Conservation (phyloP, 2,888 invertebrate genomes). For the Lasioglossum calceatum region DNA sequence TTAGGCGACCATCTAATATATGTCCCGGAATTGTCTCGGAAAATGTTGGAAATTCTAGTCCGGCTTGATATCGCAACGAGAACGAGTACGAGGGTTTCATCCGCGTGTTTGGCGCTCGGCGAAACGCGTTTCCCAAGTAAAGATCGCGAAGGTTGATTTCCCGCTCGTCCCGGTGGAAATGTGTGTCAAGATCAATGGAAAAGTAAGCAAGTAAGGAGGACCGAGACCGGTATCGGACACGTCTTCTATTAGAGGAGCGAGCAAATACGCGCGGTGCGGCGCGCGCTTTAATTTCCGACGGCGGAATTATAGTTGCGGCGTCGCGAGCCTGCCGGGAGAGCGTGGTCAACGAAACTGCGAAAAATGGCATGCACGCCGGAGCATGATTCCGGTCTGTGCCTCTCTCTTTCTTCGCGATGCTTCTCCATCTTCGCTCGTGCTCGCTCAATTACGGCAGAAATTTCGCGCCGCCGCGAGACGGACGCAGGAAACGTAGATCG, state of each 20-base stretch:
- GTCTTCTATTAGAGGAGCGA: conserved; percentile 29
- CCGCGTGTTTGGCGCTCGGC: neutral
- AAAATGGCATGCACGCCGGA: conserved; percentile 78
- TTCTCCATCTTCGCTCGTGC: conserved; percentile 15
- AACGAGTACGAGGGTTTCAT: neutral
- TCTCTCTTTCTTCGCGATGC: conserved; percentile 12
- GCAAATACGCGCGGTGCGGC: conserved; percentile 9
- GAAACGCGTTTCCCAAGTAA: neutral
- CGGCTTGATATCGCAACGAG: too few relatives aligned
- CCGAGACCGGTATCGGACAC: neutral
- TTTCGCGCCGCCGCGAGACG: conserved; percentile 19
- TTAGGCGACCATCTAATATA: too few relatives aligned
- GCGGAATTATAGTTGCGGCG: conserved; percentile 39
- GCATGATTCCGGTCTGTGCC: conserved; percentile 77
- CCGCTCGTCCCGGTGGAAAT: neutral
- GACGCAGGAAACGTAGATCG: neutral
- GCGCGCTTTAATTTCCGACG: conserved; percentile 39
- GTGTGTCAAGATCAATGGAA: conserved; percentile 29
- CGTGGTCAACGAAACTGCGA: conserved; percentile 65
- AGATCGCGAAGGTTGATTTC: neutral
- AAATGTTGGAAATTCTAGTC: too few relatives aligned
- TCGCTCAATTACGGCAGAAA: conserved; percentile 55
- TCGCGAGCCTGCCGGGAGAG: conserved; percentile 4
- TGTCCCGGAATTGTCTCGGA: too few relatives aligned
- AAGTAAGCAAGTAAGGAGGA: neutral